These are phyloP conservation scores for Brevipalpus yothersi DNA, from an alignment of 1,140 invertebrate genomes.

Conservation along the genomic window DNA sequence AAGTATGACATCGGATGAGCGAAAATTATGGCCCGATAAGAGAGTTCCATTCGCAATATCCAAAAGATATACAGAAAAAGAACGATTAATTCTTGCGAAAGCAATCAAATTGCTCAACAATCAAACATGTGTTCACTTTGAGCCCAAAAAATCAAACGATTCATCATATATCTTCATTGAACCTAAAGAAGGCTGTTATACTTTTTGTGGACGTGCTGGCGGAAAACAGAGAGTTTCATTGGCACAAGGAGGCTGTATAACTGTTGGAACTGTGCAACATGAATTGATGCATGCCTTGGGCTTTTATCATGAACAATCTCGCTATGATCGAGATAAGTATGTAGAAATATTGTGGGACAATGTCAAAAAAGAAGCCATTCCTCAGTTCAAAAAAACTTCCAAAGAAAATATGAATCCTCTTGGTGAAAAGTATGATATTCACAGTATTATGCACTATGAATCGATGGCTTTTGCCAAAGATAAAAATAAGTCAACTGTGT, in stretches of 20 bases:
- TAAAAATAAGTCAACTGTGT: background rate
- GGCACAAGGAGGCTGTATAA: constrained; percentile 17
- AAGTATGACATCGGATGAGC: too few relatives aligned
- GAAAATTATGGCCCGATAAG: too few relatives aligned
- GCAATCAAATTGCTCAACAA: too few relatives aligned
- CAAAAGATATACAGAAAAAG: too few relatives aligned
- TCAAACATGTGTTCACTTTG: too few relatives aligned
- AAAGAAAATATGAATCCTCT: background rate
- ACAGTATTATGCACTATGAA: background rate
- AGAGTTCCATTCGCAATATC: too few relatives aligned
- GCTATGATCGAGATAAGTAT: constrained; percentile 19
- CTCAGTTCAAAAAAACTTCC: background rate
- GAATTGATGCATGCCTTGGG: constrained; percentile 22
- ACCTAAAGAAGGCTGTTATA: too few relatives aligned
- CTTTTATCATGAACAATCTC: constrained; percentile 21
- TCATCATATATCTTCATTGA: too few relatives aligned
- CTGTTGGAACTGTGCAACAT: constrained; percentile 16
- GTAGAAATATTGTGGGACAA: constrained; percentile 12
- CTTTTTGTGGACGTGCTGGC: too few relatives aligned
- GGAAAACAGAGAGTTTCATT: too few relatives aligned
- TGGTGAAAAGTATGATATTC: background rate
- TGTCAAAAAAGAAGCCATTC: background rate
- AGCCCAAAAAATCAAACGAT: too few relatives aligned
- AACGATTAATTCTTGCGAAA: too few relatives aligned
- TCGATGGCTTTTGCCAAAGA: background rate